Evolutionary conservation across 2,888 invertebrate species (phyloP), one percentile per base, ranked within the genome.

Genomic region (Gibbula magus): DNA sequence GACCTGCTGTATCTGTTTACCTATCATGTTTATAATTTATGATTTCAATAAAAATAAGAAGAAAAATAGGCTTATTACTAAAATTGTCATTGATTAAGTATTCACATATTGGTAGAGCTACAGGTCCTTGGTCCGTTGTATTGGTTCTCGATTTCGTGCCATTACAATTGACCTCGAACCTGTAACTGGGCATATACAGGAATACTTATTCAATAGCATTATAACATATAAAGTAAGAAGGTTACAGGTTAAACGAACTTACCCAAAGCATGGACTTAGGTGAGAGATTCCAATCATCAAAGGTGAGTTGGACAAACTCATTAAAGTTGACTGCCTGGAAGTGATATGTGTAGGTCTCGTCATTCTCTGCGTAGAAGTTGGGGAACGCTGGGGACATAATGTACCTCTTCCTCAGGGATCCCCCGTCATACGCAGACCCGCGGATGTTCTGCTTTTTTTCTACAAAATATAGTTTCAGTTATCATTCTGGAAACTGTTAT

Each of bases 211-310:
- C 16, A 52, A 16, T 16, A 52, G 52, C 16, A 52, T 52, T 52
- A 52, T 10, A 13, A 52, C 16, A 13, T 52, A 2, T 4, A 54
- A 54, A 22, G 54, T n/a, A 54, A n/a, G 54, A 20, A 10, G 4
- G 4, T 54, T 4, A 54, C 51, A 10, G 51, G 16, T 22, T 22
- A 76, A 7, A 52, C 3, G 1, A 25, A 22, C 75, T 67, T 56
- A 79, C 81, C 78, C 75, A 66, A 32, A 78, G 51, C 16, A 70
- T 45, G 54, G 75, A 70, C 18, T 52, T 53, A 16, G 82, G 77
- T 20, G 85, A 81, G 18, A 88, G 61, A 67, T 88, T 78, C 87
- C 87, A 88, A 75, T 88, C 88, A 80, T 86, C 85, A 83, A 88
- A 88, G 10, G 75, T 78, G 16, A 88, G 53, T 4, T 75, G 53